Conservation (phyloP, 2,113 vertebrate species). For the Cathartes aura region DNA sequence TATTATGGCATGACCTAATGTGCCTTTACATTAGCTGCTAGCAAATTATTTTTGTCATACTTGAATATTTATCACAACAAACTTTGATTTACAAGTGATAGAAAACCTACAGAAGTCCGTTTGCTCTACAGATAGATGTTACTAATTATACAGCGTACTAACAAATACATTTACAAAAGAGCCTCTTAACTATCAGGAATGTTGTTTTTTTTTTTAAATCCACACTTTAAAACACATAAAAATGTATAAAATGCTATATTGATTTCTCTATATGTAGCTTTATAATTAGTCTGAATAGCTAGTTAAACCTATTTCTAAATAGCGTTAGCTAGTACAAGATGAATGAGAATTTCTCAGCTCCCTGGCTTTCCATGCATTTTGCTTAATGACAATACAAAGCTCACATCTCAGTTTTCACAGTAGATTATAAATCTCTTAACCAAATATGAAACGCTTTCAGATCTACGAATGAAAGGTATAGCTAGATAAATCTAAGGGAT, state of each 20-base stretch:
- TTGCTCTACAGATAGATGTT: background rate
- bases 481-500: background rate
- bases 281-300: background rate
- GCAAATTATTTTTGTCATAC: background rate
- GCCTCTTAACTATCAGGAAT: background rate
- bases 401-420: background rate
- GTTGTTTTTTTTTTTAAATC: background rate
- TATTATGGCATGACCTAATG: fast-evolving
- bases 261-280: background rate
- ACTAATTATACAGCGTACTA: background rate
- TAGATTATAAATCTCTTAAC: background rate
- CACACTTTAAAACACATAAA: background rate
- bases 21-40: background rate
- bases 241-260: background rate
- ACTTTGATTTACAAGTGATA: background rate
- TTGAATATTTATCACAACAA: background rate
- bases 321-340: background rate
- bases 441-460: background rate
- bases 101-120: background rate
- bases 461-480: background rate
- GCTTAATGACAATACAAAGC: background rate
- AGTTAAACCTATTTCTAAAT: background rate
- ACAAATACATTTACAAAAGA: background rate
- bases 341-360: background rate
- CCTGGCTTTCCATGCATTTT: background rate